Conservation (phyloP, 1,140 invertebrate species). For the Pseudomyrmex pallidus region DNA sequence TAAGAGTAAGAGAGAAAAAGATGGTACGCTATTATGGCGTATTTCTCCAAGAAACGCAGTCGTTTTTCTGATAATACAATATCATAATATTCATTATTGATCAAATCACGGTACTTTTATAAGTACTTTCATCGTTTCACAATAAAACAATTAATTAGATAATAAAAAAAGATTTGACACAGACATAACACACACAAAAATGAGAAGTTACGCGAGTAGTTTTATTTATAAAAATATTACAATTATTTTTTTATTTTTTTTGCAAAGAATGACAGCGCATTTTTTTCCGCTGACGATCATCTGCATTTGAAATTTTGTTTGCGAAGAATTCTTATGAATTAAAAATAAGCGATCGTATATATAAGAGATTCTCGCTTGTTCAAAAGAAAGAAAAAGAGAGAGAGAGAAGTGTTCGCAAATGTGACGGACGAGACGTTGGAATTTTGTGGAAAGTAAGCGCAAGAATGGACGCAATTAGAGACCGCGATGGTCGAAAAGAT, state of each 20-base stretch:
- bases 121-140: background rate
- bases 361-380: background rate
- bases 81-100: conserved; percentile 8
- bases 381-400: background rate
- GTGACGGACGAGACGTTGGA: conserved; percentile 51
- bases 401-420: conserved; percentile 40
- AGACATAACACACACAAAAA: background rate
- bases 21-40: background rate
- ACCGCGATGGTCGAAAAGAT: conserved; percentile 15
- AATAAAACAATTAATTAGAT: no score
- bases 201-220: background rate
- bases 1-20: background rate
- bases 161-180: background rate
- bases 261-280: background rate
- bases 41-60: background rate
- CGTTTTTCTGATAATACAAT: background rate
- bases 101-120: background rate
- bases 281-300: background rate
- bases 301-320: conserved; percentile 46
- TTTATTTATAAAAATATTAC: conserved; percentile 8
- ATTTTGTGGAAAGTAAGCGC: conserved; percentile 34
- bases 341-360: conserved; percentile 54
- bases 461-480: conserved; percentile 54
- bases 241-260: background rate
- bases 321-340: conserved; percentile 38